Base-by-base conservation (phyloP, 2,888 invertebrate species). In the Amphipoea lucens region DNA sequence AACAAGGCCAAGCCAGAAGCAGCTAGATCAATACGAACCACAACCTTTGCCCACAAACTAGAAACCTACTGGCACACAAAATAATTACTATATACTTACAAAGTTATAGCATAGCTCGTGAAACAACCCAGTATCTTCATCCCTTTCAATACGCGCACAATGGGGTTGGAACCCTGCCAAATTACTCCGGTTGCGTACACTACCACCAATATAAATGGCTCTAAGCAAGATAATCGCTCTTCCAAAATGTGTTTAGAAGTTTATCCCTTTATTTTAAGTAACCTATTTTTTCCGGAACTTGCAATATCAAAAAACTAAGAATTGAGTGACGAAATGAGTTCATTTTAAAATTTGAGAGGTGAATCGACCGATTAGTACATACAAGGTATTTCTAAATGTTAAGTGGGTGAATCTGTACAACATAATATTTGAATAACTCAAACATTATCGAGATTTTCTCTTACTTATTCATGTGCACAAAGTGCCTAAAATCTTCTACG, bases 151-250 rank as follows among this genome's bases (percentile, higher is more conserved):
- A 77, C 75, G 76, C 77, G 67, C 72, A 89, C 90, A 88, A 90
- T 87, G 76, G 82, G 36, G 75, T 67, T 90, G 91, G 91, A 84
- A 48, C 76, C 65, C 67, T 82, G 91, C 91, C 91, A 90, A 91
- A 87, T 85, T 77, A 85, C 83, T 78, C 76, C 74, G 78, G 74
- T 23, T 70, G 45, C 66, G 69, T 71, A 74, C 74, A 62, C 62
- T 48, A 82, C 51, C 57, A 62, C 81, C 77, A 48, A 81, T 81
- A 77, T 68, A 84, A 84, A 84, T 77, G 75, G 66, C 40, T 67
- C 69, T 74, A 79, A 80, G 76, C 75, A 79, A 86, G 69, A 76
- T 86, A 83, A 88, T 90, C 77, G 77, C 69, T 74, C 76, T 82
- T 78, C 51, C 17, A 11, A 75, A 81, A 81, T 80, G 74, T 77